These are phyloP conservation scores for Diadema setosum DNA, from an alignment of 35 echinoderm and acorn worm species.

Conservation along the genomic window DNA sequence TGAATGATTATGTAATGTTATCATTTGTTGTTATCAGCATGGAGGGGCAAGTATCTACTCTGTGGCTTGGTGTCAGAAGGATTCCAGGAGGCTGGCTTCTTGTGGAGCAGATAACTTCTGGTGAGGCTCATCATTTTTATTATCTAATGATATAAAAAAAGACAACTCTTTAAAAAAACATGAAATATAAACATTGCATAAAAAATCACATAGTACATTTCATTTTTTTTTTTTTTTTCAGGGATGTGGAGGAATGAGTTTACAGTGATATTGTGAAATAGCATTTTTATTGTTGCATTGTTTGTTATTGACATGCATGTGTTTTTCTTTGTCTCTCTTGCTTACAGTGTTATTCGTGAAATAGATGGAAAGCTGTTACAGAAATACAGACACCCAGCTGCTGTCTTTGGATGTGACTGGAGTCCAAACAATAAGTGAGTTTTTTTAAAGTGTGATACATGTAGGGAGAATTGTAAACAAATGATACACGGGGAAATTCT, in stretches of 20 bases:
- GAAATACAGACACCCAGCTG: conserved; percentile 78
- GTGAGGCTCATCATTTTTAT: conserved; percentile 53
- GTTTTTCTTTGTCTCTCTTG: neutral
- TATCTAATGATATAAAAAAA: too few relatives aligned
- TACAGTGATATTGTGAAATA: neutral
- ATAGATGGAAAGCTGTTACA: conserved; percentile 90
- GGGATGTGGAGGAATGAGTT: neutral
- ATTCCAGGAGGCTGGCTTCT: conserved; percentile 81
- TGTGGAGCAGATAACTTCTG: conserved; percentile 90
- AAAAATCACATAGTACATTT: too few relatives aligned
- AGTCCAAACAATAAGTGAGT: conserved; percentile 99
- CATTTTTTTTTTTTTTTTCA: too few relatives aligned
- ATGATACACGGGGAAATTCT: too few relatives aligned
- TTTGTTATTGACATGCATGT: neutral
- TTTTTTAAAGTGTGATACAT: too few relatives aligned
- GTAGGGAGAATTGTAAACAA: too few relatives aligned
- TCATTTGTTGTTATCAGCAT: too few relatives aligned
- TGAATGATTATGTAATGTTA: too few relatives aligned
- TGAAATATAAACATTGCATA: too few relatives aligned
- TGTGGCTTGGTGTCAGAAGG: conserved; percentile 91
- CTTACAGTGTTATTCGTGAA: conserved; percentile 72
- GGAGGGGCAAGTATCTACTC: conserved; percentile 77
- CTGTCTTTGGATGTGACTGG: conserved; percentile 99
- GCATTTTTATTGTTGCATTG: neutral
- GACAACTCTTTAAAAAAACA: too few relatives aligned